Base-by-base conservation (phyloP, 2,113 vertebrate genomes). In the Platysteira castanea region DNA sequence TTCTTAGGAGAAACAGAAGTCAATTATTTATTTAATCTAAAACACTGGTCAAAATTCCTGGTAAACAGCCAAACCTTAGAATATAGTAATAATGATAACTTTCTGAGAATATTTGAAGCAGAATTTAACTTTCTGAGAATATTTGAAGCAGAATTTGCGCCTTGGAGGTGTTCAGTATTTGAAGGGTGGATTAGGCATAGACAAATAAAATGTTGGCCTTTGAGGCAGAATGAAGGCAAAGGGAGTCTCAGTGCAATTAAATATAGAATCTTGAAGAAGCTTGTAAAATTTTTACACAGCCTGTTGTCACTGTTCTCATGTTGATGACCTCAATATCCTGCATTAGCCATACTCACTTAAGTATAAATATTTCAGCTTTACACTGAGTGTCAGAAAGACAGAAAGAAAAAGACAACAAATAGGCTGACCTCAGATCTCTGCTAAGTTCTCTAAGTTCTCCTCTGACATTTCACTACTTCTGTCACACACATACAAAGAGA, bases 351-450 rank as follows among this genome's bases (percentile, higher is more conserved):
- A 79, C 35, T 94, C 82, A 79, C 35, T 94, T 80, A 91, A 97
- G 67, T 71, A 79, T 69, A 90, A 96, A 94, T 74, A 73, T 95
- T 97, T 96, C 86, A 90, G 87, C 82, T 96, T 97, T 95, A 89
- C 67, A 42, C 2, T 82, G 54, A 95, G 74, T 56, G 83, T 80
- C 90, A 60, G 84, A 97, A 94, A 95, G 80, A 41, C 83, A 91
- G 71, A 94, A 92, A 44, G 85, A 94, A 96, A 96, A 91, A 84
- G 63, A 53, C n/a, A 89, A 56, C 57, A 85, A 93, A 75, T 16
- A 71, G 69, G 21, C 91, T 95, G 95, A 96, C 92, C 93, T 97
- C 68, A 83, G 77, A 93, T 88, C 76, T 94, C 81, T 96, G 73
- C 52, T 96, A 88, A 97, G 95, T 57, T 73, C 87, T 91, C 22